Percentiles rank a stretch among this genome's conserved stretches.
Evolutionary conservation across 2,888 invertebrate species (phyloP).

Genomic region (Hoplodrina ambigua): DNA sequence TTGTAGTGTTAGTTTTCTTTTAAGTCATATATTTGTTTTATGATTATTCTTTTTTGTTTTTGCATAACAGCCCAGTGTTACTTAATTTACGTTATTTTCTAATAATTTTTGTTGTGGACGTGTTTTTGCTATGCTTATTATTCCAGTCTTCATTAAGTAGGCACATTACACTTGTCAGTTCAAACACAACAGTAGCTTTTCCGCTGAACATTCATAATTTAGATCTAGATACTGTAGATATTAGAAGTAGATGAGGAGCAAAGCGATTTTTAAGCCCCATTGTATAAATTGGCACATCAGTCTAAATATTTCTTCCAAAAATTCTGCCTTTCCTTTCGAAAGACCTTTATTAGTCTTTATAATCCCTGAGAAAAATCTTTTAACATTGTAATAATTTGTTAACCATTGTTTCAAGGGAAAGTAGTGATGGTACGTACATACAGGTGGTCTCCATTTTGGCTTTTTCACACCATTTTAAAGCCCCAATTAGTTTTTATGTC

Average conservation of each 20-base stretch:
- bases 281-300: neutral
- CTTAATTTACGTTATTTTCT: slow-evolving; percentile 22
- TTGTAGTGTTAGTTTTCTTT: slow-evolving; percentile 7
- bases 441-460: neutral
- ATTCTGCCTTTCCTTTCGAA: neutral
- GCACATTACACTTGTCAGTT: slow-evolving; percentile 14
- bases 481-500: slow-evolving; percentile 4
- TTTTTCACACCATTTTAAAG: neutral
- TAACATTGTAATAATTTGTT: neutral
- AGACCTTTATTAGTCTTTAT: neutral
- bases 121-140: slow-evolving; percentile 31
- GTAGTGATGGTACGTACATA: slow-evolving; percentile 16
- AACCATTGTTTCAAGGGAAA: slow-evolving; percentile 15
- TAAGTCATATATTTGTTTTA: slow-evolving; percentile 11
- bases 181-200: slow-evolving; percentile 17
- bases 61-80: slow-evolving; percentile 57
- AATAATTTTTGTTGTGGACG: slow-evolving; percentile 26
- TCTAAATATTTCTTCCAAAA: neutral
- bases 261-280: slow-evolving; percentile 3
- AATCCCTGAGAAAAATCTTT: neutral
- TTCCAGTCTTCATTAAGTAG: slow-evolving; percentile 19
- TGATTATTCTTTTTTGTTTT: slow-evolving; percentile 44
- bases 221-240: slow-evolving; percentile 34
- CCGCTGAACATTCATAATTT: neutral
- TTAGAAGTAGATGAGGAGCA: neutral